Base-by-base conservation (phyloP, 2,113 vertebrate genomes). In the Mola mola region DNA sequence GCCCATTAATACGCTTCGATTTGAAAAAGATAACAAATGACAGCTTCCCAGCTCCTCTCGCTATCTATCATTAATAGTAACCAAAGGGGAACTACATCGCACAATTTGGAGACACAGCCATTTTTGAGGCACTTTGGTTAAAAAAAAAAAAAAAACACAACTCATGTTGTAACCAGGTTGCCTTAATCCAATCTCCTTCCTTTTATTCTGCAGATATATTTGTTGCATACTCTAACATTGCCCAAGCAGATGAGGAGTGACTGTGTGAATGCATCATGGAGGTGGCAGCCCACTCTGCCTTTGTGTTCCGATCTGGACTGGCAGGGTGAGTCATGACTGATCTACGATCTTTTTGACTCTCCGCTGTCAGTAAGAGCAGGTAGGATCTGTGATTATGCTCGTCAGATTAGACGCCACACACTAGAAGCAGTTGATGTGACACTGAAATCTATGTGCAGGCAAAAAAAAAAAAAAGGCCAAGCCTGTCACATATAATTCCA, bases 1-100 rank as follows among this genome's bases (percentile, higher is more conserved):
- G 65, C 49, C 78, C 78, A 69, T 84, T 88, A 90, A 85, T 78
- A 73, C 2, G 3, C n/a, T 37, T 24, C 42, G 36, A 68, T 83
- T 73, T 76, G 81, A 87, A 52, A 76, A 38, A 66, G 49, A 84
- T 58, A 44, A 53, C 72, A 70, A 66, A 62, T 79, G 87, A 88
- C 83, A 85, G 69, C 48, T 47, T 70, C 55, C 66, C 83, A 55
- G 76, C 67, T 70, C 31, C 43, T 68, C 83, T 55, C 61, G 43
- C 66, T 40, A 56, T 61, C 78, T 79, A 78, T 78, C 56, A 66
- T n/a, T n/a, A n/a, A 15, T 13, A 13, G 33, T 34, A 13, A 34
- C 42, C 42, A 22, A 47, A 61, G 50, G 66, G 17, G 22, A 71
- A 77, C 57, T 43, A 46, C 42, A 62, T 55, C 49, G 53, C 72